Evolutionary conservation across 2,888 invertebrate species (phyloP), one percentile per base, ranked within the genome.

Genomic region (Nemotelus pantherinus): DNA sequence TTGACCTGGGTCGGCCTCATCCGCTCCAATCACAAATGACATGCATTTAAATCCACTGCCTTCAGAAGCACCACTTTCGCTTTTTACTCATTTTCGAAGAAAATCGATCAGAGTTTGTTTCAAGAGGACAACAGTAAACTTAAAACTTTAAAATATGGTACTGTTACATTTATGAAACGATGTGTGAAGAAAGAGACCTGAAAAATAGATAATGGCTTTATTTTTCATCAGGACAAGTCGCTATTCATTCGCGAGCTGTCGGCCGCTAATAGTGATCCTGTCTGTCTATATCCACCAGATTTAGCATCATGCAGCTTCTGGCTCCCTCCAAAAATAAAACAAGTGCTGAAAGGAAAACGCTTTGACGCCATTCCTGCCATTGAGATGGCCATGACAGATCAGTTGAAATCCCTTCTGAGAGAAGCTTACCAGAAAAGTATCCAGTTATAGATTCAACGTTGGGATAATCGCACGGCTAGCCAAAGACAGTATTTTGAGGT

Each of bases 341-440:
- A 1, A 43, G 25, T 58, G 25, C 58, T 58, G 25, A 71, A 77
- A 77, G 58, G 65, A 77, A 78, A 78, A 80, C 77, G 50, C 79
- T 79, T 80, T 77, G 79, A 80, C 68, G 79, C 74, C 79, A 80
- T 78, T 78, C 64, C 77, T 60, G 74, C 77, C 67, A 80, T 79
- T 79, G 77, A 81, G 58, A 78, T 0, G 63, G 77, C 74, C 75
- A 79, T 78, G 39, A 78, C 50, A 3, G 65, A 80, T 48, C 76
- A 80, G 75, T 76, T 68, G 77, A 80, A 80, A 44, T 78, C 72
- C 75, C 60, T 77, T 78, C 76, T 65, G 67, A 77, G 78, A 80
- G 77, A 80, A 77, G 75, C 72, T 67, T 79, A 79, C 80, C 77
- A 79, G 72, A 79, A 25, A 25, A 25, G 25, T 60, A 79, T 71